Base-by-base conservation (phyloP, 2,797 vertebrate genomes). In the Lepidocolaptes lacrymiger region DNA sequence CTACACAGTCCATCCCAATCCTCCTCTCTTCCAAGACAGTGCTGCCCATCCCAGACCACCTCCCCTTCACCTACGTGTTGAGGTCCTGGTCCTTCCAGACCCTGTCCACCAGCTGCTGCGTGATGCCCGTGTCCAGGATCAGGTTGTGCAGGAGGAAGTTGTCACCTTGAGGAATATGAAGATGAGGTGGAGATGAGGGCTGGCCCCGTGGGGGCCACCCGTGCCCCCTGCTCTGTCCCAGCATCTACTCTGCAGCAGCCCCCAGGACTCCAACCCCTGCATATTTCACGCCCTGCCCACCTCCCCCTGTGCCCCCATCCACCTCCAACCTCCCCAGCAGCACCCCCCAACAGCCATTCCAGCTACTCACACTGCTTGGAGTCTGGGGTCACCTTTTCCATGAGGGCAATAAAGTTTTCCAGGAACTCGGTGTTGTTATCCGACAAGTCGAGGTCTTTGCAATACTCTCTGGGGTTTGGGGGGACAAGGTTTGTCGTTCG, bases 331-430 rank as follows among this genome's bases (percentile, higher is more conserved):
- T 55, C 6, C 11, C 6, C 27, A 1, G 1, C 32, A 69, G 27
- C 7, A n/a, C 22, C 39, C 17, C 12, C 46, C 24, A 6, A 9
- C 74, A 88, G 26, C 48, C 9, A 18, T 28, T 66, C 59, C 78
- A 6, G 85, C 68, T 96, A 98, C 99, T 99, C 97, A 99, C 99
- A 99, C 98, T 99, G 99, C 97, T 99, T 99, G 95, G 99, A 99
- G 98, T 99, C 99, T 14, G 99, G 99, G 14, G 99, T 99, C 97
- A 99, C 99, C 98, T 99, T 99, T 98, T 99, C 99, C 99, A 99
- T 99, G 86, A 99, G 99, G 83, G 99, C 98, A 85, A 99, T 99
- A 98, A 99, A 99, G 98, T 99, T 99, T 92, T 99, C 98, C 97
- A 99, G 98, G 98, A 99, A 99, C 96, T 99, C 99, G 0, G 99